phyloP scores from a whole-genome alignment of 2,113 vertebrate species.

The Pelusios castaneus region DNA sequence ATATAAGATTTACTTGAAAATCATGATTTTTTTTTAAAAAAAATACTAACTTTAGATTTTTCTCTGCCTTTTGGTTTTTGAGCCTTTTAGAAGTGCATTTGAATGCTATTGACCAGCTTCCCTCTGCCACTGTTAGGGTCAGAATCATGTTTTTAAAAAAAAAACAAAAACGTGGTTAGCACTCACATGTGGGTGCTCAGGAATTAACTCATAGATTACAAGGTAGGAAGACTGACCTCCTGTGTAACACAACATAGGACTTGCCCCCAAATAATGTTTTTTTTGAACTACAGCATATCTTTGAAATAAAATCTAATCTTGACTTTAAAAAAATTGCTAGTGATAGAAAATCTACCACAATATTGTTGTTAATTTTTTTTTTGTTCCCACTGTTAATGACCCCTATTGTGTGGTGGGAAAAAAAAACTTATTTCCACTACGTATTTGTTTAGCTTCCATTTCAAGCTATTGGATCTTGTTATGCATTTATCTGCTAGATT shows the following conservation, averaged over 20 bases:
- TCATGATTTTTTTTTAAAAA: background rate
- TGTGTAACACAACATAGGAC: background rate
- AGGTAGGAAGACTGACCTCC: background rate
- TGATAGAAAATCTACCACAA: background rate
- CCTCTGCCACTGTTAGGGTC: background rate
- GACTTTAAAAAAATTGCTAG: background rate
- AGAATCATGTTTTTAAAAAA: background rate
- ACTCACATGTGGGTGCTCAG: accelerated
- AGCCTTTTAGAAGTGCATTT: background rate
- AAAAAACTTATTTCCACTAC: background rate
- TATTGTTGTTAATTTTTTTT: too few species aligned
- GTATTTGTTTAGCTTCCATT: background rate
- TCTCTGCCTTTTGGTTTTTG: background rate
- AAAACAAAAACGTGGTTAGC: too few species aligned
- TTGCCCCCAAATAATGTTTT: too few species aligned
- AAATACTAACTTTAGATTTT: background rate
- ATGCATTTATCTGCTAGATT: background rate
- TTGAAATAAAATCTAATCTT: background rate
- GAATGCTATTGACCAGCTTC: accelerated
- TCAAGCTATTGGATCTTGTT: background rate
- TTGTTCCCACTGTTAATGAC: background rate
- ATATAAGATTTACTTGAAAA: background rate
- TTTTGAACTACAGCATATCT: background rate
- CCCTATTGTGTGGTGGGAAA: background rate
- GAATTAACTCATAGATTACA: background rate